Evolutionary conservation across 2,797 vertebrate genomes (phyloP).

Genomic region (Gambusia yucatana): DNA sequence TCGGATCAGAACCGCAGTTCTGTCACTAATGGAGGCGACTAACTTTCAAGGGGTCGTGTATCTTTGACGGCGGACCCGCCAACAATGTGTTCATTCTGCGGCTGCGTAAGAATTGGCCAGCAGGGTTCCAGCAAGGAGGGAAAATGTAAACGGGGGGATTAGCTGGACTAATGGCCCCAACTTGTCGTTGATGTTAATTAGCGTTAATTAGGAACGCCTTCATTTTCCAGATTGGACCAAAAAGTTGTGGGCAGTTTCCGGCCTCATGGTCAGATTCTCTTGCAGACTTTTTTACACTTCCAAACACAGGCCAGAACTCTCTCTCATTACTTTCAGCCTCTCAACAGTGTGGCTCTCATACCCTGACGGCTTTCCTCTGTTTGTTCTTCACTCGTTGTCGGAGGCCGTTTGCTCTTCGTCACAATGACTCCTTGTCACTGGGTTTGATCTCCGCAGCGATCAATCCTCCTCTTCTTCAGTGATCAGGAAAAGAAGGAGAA

Average conservation of each 20-base stretch:
- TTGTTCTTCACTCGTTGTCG: conserved; percentile 72
- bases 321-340: conserved; percentile 44
- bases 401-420: conserved; percentile 68
- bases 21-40: conserved; percentile 71
- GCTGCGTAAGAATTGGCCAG: conserved; percentile 78
- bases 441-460: conserved; percentile 74
- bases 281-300: conserved; percentile 44
- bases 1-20: conserved; percentile 66
- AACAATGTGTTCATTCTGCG: conserved; percentile 81
- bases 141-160: conserved; percentile 85
- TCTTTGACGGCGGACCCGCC: conserved; percentile 76
- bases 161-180: conserved; percentile 80
- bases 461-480: conserved; percentile 61
- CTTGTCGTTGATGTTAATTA: conserved; percentile 86
- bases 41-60: conserved; percentile 52
- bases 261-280: conserved; percentile 31
- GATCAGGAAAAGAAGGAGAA: conserved; percentile 56
- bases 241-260: conserved; percentile 16
- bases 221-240: conserved; percentile 48
- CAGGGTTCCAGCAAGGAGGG: conserved; percentile 78
- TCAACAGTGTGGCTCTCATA: conserved; percentile 35
- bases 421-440: conserved; percentile 71
- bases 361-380: conserved; percentile 64
- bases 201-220: conserved; percentile 81
- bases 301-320: conserved; percentile 16